phyloP scores from a whole-genome alignment of 2,113 vertebrate genomes.

The Saccopteryx bilineata region DNA sequence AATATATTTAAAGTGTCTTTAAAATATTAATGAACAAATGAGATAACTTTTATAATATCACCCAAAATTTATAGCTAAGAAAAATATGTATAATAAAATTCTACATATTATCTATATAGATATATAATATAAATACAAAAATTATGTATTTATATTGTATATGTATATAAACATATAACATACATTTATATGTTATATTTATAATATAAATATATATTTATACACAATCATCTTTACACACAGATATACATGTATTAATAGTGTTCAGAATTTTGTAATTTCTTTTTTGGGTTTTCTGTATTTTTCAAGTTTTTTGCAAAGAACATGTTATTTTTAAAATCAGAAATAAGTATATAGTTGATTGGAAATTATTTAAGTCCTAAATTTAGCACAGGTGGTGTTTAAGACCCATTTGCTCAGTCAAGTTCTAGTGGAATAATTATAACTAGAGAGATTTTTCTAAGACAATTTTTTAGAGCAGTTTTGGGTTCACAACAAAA shows the following conservation, averaged over 20 bases:
- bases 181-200: background rate
- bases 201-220: background rate
- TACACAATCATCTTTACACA: background rate
- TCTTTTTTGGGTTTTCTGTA: constrained; percentile 26
- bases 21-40: constrained; percentile 10
- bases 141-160: background rate
- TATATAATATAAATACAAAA: background rate
- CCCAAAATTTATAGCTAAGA: background rate
- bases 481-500: background rate
- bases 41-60: constrained; percentile 20
- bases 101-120: background rate
- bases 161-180: background rate
- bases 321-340: background rate
- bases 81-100: constrained; percentile 34
- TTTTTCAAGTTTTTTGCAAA: constrained; percentile 45
- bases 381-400: background rate
- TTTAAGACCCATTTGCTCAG: background rate
- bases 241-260: background rate
- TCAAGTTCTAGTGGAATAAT: background rate
- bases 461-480: background rate
- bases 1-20: constrained; percentile 48
- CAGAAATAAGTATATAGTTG: background rate
- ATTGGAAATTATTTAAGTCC: background rate
- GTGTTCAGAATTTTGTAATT: constrained; percentile 14
- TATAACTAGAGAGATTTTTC: background rate